Conservation (phyloP, 1,140 invertebrate species). For the Drosophila pandora region DNA sequence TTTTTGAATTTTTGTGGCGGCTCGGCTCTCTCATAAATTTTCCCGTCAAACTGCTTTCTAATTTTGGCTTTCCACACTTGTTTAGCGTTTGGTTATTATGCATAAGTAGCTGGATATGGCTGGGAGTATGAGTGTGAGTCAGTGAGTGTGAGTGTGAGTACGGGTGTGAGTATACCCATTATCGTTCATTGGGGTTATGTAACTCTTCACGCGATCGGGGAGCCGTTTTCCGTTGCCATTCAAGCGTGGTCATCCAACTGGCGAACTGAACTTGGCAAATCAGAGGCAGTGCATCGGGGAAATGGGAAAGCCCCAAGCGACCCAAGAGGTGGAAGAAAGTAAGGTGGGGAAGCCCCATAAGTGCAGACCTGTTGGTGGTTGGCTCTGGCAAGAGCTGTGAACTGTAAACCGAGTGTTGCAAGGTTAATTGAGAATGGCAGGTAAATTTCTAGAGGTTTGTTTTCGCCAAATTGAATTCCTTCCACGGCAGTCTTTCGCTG, state of each 20-base stretch:
- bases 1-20: conserved; percentile 19
- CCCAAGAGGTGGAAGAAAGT: conserved; percentile 14
- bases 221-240: conserved; percentile 40
- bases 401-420: conserved; percentile 53
- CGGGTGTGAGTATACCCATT: conserved; percentile 12
- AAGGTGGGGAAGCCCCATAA: conserved; percentile 59
- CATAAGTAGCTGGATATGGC: conserved; percentile 43
- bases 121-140: not conserved
- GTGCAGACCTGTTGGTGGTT: conserved; percentile 25
- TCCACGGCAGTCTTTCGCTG: not conserved
- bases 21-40: conserved; percentile 61
- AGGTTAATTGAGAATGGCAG: conserved; percentile 66
- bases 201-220: conserved; percentile 73
- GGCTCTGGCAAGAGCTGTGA: conserved; percentile 34
- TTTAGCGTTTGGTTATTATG: conserved; percentile 44
- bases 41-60: conserved; percentile 74
- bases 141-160: not conserved
- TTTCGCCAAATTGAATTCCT: conserved; percentile 15
- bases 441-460: conserved; percentile 27
- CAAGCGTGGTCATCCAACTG: conserved; percentile 42
- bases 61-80: conserved; percentile 65
- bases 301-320: conserved; percentile 19
- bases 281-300: conserved; percentile 16
- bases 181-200: conserved; percentile 60
- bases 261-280: conserved; percentile 55